Conservation (phyloP, 2,113 vertebrate genomes). For the Aramus guarauna region DNA sequence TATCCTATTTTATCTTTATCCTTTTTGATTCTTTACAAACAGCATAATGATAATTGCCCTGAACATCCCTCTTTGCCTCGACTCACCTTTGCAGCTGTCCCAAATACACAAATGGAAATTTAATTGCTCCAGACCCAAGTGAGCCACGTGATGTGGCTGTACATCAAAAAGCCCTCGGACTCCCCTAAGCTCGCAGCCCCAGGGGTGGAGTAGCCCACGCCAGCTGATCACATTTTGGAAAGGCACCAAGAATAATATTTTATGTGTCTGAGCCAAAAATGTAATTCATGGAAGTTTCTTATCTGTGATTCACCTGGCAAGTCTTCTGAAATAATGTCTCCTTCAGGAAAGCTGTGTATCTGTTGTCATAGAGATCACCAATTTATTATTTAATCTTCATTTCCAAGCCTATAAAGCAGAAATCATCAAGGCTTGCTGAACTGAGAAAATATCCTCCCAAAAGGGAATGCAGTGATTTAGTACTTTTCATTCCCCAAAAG, state of each 20-base stretch:
- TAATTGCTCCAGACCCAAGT: neutral
- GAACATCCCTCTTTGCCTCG: neutral
- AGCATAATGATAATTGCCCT: neutral
- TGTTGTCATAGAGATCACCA: neutral
- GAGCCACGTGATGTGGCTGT: neutral
- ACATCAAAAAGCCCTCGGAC: neutral
- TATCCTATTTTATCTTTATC: too few species aligned
- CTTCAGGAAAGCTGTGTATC: neutral
- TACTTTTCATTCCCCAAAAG: neutral
- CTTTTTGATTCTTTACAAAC: neutral
- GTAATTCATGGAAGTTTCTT: constrained; percentile 8
- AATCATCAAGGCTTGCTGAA: constrained; percentile 13
- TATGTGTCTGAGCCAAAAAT: neutral
- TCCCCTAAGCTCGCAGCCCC: neutral
- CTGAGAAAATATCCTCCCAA: constrained; percentile 9
- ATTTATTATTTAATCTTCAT: constrained; percentile 11
- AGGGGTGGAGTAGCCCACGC: rapidly evolving
- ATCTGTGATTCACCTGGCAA: constrained; percentile 49
- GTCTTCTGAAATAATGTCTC: neutral
- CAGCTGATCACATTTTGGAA: neutral
- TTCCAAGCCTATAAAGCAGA: neutral
- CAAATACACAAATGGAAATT: neutral
- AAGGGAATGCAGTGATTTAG: neutral
- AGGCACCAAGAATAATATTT: constrained; percentile 33
- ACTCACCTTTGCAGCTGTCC: constrained; percentile 7